Evolutionary conservation across 1,140 invertebrate genomes (phyloP).

Genomic region (Acromyrmex echinatior): DNA sequence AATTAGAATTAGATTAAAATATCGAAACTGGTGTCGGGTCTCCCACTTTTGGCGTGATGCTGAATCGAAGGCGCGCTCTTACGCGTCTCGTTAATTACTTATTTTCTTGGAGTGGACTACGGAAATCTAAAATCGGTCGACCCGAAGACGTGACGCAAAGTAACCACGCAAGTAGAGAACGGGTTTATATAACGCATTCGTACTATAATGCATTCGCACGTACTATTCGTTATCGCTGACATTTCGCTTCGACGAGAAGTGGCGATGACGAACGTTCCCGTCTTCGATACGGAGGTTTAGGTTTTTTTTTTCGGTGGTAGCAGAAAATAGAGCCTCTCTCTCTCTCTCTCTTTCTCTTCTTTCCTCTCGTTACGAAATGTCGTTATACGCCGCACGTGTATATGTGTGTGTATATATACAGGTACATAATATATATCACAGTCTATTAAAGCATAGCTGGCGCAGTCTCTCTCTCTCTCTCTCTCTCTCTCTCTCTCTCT

Average conservation of each 20-base stretch:
- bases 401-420: not conserved
- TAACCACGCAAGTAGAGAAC: not conserved
- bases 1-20: not conserved
- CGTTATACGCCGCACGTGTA: not conserved
- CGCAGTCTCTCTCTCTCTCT: conserved; percentile 19
- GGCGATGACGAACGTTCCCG: not conserved
- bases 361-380: conserved; percentile 44
- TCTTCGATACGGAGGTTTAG: not conserved
- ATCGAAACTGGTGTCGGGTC: not conserved
- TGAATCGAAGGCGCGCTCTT: not conserved
- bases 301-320: conserved; percentile 36
- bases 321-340: conserved; percentile 45
- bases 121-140: conserved; percentile 7
- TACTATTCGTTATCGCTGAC: not conserved
- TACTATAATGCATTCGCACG: not conserved
- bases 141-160: not conserved
- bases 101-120: not conserved
- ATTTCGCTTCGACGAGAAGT: conserved; percentile 2
- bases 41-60: not conserved
- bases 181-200: conserved; percentile 13
- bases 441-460: conserved; percentile 55
- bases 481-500: conserved; percentile 28
- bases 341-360: not conserved
- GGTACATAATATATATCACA: conserved; percentile 40
- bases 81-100: conserved; percentile 17